These are phyloP conservation scores for Meteorus colon DNA, from an alignment of 2,888 invertebrate species.

Conservation along the genomic window DNA sequence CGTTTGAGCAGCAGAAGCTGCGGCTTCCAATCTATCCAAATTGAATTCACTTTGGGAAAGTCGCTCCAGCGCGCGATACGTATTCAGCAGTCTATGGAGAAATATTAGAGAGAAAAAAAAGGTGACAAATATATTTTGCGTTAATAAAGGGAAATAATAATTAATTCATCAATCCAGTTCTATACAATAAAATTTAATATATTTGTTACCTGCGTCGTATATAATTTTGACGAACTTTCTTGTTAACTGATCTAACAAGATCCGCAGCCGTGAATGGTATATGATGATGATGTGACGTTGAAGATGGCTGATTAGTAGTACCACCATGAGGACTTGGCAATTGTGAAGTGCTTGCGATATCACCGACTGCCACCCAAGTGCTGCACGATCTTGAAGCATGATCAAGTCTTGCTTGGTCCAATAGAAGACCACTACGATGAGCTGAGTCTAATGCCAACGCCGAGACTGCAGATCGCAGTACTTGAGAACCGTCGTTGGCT, in stretches of 20 bases:
- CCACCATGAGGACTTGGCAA: conserved; percentile 88
- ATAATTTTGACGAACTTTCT: conserved; percentile 88
- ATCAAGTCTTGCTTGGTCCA: conserved; percentile 78
- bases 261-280: conserved; percentile 80
- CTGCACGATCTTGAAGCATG: conserved; percentile 84
- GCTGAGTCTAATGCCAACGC: conserved; percentile 77
- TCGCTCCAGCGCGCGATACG: conserved; percentile 86
- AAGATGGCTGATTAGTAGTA: conserved; percentile 68
- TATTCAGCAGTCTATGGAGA: conserved; percentile 79
- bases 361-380: conserved; percentile 91
- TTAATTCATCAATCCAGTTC: too few species aligned
- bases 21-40: conserved; percentile 82
- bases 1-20: conserved; percentile 74
- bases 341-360: conserved; percentile 82
- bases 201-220: conserved; percentile 77
- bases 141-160: background rate
- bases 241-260: conserved; percentile 84
- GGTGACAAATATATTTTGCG: background rate
- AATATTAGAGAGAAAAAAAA: too few species aligned
- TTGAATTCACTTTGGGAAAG: conserved; percentile 91
- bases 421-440: conserved; percentile 75
- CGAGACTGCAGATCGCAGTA: conserved; percentile 74
- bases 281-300: conserved; percentile 71
- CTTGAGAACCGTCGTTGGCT: conserved; percentile 63
- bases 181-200: background rate